phyloP scores from a whole-genome alignment of 2,888 invertebrate species.

The Cepaea hortensis region DNA sequence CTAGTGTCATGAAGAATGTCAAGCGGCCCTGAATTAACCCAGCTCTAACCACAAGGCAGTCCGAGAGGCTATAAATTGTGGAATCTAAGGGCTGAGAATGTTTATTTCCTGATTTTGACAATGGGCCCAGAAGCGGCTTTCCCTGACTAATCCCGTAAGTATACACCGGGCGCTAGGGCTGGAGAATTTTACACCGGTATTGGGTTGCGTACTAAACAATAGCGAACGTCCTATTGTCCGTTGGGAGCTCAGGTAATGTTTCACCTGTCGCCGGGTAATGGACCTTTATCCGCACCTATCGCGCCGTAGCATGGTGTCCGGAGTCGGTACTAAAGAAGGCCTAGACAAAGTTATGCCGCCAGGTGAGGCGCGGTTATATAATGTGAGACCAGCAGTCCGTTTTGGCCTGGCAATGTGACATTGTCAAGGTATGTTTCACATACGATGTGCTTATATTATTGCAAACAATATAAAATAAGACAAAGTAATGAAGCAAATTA shows the following conservation, averaged over 20 bases:
- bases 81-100: not conserved
- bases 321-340: not conserved
- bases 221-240: not conserved
- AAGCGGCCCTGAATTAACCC: not conserved
- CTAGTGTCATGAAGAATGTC: no score
- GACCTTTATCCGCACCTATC: not conserved
- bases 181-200: conserved; percentile 28
- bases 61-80: conserved; percentile 27
- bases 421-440: no score
- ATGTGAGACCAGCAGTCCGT: not conserved
- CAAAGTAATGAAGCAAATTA: no score
- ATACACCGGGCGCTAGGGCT: not conserved
- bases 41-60: not conserved
- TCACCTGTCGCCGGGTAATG: conserved; percentile 37
- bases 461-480: no score
- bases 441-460: no score
- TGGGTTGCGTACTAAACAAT: conserved; percentile 13
- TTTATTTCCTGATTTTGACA: conserved; percentile 38
- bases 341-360: not conserved
- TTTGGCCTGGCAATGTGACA: not conserved
- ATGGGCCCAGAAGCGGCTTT: conserved; percentile 10
- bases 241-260: conserved; percentile 19
- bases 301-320: not conserved
- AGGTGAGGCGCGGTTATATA: not conserved
- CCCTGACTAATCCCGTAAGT: conserved; percentile 27